These are phyloP conservation scores for Cyphomyrmex costatus DNA, from an alignment of 1,140 invertebrate species.

Conservation along the genomic window DNA sequence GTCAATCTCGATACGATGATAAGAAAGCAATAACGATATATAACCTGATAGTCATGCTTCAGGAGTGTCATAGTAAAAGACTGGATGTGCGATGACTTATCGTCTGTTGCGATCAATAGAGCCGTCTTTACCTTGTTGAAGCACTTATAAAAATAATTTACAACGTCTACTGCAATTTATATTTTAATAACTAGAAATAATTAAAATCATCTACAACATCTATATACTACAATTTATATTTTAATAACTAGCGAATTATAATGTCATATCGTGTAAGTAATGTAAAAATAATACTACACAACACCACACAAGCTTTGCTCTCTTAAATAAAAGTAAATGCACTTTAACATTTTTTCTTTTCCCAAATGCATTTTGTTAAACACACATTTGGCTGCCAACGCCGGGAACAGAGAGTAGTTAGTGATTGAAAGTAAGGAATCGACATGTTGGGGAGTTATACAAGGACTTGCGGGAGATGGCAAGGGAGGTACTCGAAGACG, in stretches of 20 bases:
- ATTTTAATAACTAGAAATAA: background rate
- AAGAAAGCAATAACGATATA: conserved; percentile 26
- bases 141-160: conserved; percentile 13
- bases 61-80: conserved; percentile 25
- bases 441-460: conserved; percentile 26
- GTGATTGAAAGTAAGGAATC: conserved; percentile 14
- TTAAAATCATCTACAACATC: background rate
- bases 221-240: background rate
- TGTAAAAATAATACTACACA: background rate
- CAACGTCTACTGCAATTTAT: no score
- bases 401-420: background rate
- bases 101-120: background rate
- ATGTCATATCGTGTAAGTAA: background rate
- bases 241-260: background rate
- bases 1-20: conserved; percentile 49
- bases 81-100: conserved; percentile 8
- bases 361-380: background rate
- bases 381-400: background rate
- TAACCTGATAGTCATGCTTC: conserved; percentile 45
- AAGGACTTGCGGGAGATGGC: conserved; percentile 46
- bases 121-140: background rate
- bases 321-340: background rate
- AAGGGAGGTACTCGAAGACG: conserved; percentile 66
- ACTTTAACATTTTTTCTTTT: background rate
- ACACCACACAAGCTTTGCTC: background rate